Percentiles rank a stretch among this genome's conserved stretches.
Conservation (phyloP, 2,888 invertebrate species). For the Unio pictorum region DNA sequence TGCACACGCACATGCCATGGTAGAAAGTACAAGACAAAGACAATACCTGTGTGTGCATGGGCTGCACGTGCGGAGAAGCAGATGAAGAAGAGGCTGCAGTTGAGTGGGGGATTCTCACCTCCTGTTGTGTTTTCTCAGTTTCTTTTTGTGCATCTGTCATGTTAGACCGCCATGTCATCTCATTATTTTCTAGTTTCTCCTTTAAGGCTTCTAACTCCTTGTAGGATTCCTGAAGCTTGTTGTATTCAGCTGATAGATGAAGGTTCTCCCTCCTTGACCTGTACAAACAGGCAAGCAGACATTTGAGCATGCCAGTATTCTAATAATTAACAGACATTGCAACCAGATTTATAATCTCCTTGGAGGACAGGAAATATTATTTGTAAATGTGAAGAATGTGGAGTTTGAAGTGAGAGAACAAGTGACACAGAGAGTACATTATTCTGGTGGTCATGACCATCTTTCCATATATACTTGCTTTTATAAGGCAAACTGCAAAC, state of each 20-base stretch:
- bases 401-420: too few species aligned
- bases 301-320: not conserved
- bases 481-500: too few species aligned
- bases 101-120: slow-evolving; percentile 55
- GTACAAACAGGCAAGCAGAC: slow-evolving; percentile 4
- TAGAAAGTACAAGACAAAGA: slow-evolving; percentile 2
- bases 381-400: too few species aligned
- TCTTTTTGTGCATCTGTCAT: slow-evolving; percentile 70
- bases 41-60: slow-evolving; percentile 6
- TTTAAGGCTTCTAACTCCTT: slow-evolving; percentile 67
- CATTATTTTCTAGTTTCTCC: slow-evolving; percentile 67
- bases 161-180: slow-evolving; percentile 62
- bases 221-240: slow-evolving; percentile 69
- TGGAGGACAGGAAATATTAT: too few species aligned
- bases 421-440: too few species aligned
- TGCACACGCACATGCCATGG: slow-evolving; percentile 3
- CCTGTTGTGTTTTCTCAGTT: slow-evolving; percentile 58
- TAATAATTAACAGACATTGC: not conserved
- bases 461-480: too few species aligned
- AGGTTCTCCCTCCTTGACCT: slow-evolving; percentile 70
- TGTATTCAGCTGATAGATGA: slow-evolving; percentile 68
- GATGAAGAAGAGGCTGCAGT: slow-evolving; percentile 4
- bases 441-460: too few species aligned
- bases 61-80: slow-evolving; percentile 1
- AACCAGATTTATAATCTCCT: not conserved